These are phyloP conservation scores for Zoanthus solanderi DNA, from an alignment of 92 coral and sea anemone genomes.

Conservation along the genomic window DNA sequence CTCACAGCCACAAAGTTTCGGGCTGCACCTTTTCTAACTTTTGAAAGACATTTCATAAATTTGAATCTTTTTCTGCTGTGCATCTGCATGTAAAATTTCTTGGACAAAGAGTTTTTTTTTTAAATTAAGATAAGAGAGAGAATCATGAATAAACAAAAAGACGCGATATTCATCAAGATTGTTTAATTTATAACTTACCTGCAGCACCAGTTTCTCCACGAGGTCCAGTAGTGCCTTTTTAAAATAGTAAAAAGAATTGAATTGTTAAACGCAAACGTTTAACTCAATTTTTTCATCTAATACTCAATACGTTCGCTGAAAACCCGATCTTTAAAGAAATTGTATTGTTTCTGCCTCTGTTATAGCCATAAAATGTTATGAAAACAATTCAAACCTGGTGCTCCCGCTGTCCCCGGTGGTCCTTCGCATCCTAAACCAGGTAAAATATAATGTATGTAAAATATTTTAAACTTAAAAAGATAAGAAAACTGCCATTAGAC, in stretches of 20 bases:
- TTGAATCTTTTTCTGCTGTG: too few relatives aligned
- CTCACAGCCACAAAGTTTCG: too few relatives aligned
- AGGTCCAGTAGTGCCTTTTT: conserved; percentile 72
- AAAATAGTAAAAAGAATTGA: neutral
- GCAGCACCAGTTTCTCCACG: conserved; percentile 68
- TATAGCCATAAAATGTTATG: neutral
- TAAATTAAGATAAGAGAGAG: too few relatives aligned
- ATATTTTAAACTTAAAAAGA: neutral
- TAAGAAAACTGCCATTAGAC: too few relatives aligned
- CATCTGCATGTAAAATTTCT: too few relatives aligned
- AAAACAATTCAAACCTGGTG: conserved; percentile 53
- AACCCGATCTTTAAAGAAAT: neutral
- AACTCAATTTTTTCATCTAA: neutral
- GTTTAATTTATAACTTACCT: conserved; percentile 52
- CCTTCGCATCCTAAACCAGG: conserved; percentile 76
- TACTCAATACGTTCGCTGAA: neutral
- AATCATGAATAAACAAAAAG: too few relatives aligned
- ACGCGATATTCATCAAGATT: too few relatives aligned
- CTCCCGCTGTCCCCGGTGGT: conserved; percentile 83
- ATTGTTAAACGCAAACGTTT: neutral
- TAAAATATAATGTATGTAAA: neutral
- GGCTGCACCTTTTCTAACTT: too few relatives aligned
- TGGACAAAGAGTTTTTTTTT: too few relatives aligned
- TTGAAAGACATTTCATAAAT: too few relatives aligned
- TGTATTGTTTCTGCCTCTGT: neutral